Percentiles rank a stretch among this genome's conserved stretches.
Evolutionary conservation across 37 sponge, comb jelly and placozoan species (phyloP).

Genomic region (Axinella damicornis): DNA sequence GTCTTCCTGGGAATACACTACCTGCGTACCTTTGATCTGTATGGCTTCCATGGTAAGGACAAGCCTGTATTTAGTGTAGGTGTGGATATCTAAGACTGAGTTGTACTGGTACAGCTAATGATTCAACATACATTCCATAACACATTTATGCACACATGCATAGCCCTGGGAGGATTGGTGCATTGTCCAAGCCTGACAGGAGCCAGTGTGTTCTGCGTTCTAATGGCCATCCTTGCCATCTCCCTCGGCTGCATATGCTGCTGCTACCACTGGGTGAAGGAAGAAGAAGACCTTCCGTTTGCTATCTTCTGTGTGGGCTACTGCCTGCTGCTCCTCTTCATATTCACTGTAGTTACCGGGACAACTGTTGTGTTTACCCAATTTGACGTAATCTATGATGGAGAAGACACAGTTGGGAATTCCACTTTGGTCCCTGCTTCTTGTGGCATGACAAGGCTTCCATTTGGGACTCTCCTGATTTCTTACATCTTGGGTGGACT

Average conservation of each 20-base stretch:
- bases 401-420: background rate
- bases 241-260: constrained; percentile 55
- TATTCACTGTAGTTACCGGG: constrained; percentile 33
- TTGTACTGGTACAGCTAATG: too few relatives aligned
- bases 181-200: constrained; percentile 46
- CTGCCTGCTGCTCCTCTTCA: constrained; percentile 66
- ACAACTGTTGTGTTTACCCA: constrained; percentile 55
- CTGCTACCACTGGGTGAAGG: constrained; percentile 58
- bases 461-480: constrained; percentile 42
- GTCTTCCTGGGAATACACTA: too few relatives aligned
- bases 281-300: constrained; percentile 57
- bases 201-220: constrained; percentile 42
- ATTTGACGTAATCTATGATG: constrained; percentile 20
- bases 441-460: constrained; percentile 47
- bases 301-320: constrained; percentile 64
- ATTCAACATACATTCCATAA: too few relatives aligned
- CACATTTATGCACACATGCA: too few relatives aligned
- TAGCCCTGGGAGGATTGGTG: constrained; percentile 37
- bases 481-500: constrained; percentile 27
- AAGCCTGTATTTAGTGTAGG: too few relatives aligned
- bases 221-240: constrained; percentile 34
- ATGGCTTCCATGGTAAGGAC: too few relatives aligned
- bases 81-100: too few relatives aligned
- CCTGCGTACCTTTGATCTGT: too few relatives aligned
- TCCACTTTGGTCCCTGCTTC: background rate